Percentiles rank a stretch among this genome's conserved stretches.
phyloP scores from a whole-genome alignment of 2,113 vertebrate species.

The Cyrtonyx montezumae region DNA sequence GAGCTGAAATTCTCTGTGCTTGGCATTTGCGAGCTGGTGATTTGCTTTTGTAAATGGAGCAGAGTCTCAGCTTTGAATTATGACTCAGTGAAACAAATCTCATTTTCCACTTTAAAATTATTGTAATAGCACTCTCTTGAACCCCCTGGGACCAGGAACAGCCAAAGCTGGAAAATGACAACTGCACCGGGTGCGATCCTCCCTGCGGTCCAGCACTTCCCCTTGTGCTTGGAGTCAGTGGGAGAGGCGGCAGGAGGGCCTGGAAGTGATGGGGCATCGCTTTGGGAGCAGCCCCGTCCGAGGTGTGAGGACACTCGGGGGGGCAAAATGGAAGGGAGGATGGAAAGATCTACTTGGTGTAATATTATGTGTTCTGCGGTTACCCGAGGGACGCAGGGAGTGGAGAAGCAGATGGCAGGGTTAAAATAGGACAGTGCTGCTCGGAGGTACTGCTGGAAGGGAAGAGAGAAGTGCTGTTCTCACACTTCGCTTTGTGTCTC shows the following conservation, averaged over 20 bases:
- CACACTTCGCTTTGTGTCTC: slow-evolving; percentile 20
- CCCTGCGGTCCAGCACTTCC: neutral
- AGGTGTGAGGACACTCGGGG: neutral
- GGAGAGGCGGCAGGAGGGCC: neutral
- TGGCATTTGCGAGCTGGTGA: slow-evolving; percentile 16
- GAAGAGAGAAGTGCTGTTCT: slow-evolving; percentile 48
- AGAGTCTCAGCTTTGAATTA: slow-evolving; percentile 1
- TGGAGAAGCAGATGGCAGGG: slow-evolving; percentile 62
- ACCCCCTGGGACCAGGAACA: neutral
- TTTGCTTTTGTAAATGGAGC: slow-evolving; percentile 44
- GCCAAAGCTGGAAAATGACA: neutral
- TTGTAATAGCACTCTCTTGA: neutral
- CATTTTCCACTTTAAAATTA: neutral
- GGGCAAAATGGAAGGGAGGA: neutral
- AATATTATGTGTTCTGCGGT: neutral
- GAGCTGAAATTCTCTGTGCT: slow-evolving; percentile 4
- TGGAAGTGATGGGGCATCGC: rapidly evolving
- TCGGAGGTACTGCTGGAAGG: slow-evolving; percentile 33
- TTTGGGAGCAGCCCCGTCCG: rapidly evolving
- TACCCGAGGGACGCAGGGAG: neutral
- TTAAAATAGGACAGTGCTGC: slow-evolving; percentile 58
- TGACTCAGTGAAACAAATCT: slow-evolving; percentile 59
- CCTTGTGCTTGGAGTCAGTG: neutral
- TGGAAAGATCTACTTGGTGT: neutral
- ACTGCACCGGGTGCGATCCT: neutral